phyloP scores from a whole-genome alignment of 2,113 vertebrate genomes.

The Ammodytes dubius region DNA sequence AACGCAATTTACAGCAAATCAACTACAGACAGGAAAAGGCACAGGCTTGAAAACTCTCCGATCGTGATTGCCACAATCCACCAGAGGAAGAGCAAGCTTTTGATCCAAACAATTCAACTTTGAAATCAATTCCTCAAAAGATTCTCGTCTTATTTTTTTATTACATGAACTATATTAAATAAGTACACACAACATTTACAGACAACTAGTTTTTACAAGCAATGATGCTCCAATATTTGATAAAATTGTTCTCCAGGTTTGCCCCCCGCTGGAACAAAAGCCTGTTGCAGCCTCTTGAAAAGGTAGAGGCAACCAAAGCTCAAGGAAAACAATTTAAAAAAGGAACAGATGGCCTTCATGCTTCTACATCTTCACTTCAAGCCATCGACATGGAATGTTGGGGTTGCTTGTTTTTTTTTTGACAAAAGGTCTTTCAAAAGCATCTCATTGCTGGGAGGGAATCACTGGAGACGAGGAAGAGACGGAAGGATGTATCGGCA shows the following conservation, averaged over 20 bases:
- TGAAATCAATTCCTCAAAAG: neutral
- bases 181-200: neutral
- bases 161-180: neutral
- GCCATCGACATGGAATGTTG: slow-evolving; percentile 16
- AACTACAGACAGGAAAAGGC: slow-evolving; percentile 48
- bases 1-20: slow-evolving; percentile 46
- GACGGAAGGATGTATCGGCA: slow-evolving; percentile 5
- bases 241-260: slow-evolving; percentile 3
- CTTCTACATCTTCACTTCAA: slow-evolving; percentile 40
- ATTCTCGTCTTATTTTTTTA: neutral
- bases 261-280: slow-evolving; percentile 62
- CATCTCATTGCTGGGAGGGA: slow-evolving; percentile 29
- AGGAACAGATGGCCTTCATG: slow-evolving; percentile 50
- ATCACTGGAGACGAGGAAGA: slow-evolving; percentile 34
- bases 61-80: slow-evolving; percentile 16
- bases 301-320: slow-evolving; percentile 22
- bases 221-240: neutral
- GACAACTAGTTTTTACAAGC: neutral
- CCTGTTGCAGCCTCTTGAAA: slow-evolving; percentile 40
- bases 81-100: slow-evolving; percentile 65
- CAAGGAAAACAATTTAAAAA: slow-evolving; percentile 5
- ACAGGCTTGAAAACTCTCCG: slow-evolving; percentile 31
- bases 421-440: slow-evolving; percentile 31
- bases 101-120: slow-evolving; percentile 41
- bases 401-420: slow-evolving; percentile 35